A percentile compares a stretch with the other conserved stretches of the same genome.
phyloP scores from a whole-genome alignment of 2,113 vertebrate genomes.

The Gulo gulo region DNA sequence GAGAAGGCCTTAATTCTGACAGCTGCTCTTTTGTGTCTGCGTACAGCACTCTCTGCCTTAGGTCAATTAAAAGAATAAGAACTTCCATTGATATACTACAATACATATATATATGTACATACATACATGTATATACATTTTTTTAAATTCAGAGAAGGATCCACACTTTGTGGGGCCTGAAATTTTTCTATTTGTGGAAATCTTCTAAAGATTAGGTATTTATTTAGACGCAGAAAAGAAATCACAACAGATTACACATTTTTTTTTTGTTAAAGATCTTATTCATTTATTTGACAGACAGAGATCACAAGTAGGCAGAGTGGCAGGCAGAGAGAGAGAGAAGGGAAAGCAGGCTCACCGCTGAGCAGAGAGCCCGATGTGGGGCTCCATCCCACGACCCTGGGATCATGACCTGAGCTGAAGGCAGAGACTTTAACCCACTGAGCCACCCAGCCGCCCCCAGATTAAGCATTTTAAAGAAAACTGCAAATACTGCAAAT shows the following conservation, averaged over 20 bases:
- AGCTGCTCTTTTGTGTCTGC: neutral
- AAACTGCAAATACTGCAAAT: neutral
- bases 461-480: neutral
- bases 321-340: no score
- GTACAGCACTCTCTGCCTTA: neutral
- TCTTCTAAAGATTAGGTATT: neutral
- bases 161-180: neutral
- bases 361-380: no score
- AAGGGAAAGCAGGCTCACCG: no score
- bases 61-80: constrained; percentile 7
- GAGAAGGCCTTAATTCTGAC: neutral
- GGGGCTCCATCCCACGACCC: no score
- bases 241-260: constrained; percentile 4
- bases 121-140: neutral
- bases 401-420: no score
- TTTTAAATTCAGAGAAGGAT: neutral
- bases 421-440: no score
- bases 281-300: no score
- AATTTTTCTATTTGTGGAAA: neutral
- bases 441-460: no score
- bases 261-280: neutral
- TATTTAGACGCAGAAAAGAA: constrained; percentile 14
- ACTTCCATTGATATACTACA: neutral
- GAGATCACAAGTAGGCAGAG: no score
- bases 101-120: neutral